These are phyloP conservation scores for Oreochromis grahami DNA, from an alignment of 2,797 vertebrate genomes.

Conservation along the genomic window DNA sequence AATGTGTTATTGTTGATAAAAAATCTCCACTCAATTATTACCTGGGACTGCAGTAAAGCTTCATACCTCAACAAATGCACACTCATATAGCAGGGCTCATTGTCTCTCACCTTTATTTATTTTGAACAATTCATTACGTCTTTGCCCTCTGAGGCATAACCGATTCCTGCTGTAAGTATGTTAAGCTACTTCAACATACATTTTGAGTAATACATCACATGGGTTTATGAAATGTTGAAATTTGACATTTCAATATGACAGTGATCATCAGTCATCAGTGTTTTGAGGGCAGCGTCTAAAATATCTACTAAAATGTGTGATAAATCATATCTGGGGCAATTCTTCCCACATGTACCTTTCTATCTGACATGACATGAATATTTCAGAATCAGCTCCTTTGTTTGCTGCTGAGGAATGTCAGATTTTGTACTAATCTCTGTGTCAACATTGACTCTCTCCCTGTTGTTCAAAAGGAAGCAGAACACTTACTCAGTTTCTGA, in stretches of 20 bases:
- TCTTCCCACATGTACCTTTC: not conserved
- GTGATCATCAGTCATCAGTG: not conserved
- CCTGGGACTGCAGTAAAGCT: not conserved
- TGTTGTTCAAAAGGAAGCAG: not conserved
- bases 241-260: not conserved
- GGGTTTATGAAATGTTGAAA: not conserved
- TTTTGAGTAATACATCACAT: not conserved
- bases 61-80: not conserved
- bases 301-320: not conserved
- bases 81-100: not conserved
- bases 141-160: not conserved
- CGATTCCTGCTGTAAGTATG: not conserved
- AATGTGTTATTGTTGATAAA: not conserved
- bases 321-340: not conserved
- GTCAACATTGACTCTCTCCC: not conserved
- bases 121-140: not conserved
- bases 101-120: not conserved
- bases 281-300: not conserved
- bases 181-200: not conserved
- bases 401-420: not conserved
- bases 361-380: not conserved
- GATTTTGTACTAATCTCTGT: not conserved
- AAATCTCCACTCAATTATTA: not conserved
- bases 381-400: not conserved
- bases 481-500: not conserved